Evolutionary conservation across 1,140 invertebrate species (phyloP).

Genomic region (Dryas iulia): DNA sequence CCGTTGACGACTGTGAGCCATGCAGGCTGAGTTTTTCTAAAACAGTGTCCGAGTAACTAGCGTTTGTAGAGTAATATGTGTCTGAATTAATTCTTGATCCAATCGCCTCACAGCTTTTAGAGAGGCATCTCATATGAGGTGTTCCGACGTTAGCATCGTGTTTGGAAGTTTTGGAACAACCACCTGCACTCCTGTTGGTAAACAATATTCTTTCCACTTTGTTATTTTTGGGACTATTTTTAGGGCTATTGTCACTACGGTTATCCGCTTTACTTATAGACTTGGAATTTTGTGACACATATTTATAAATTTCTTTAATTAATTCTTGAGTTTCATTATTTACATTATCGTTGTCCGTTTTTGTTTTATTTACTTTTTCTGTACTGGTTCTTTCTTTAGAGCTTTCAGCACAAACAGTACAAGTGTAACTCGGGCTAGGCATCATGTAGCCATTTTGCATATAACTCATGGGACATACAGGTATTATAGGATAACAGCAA

Average conservation of each 20-base stretch:
- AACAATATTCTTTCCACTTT: conserved; percentile 34
- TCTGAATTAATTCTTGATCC: conserved; percentile 42
- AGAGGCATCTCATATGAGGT: conserved; percentile 54
- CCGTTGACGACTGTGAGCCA: conserved; percentile 44
- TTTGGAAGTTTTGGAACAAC: conserved; percentile 43
- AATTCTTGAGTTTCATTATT: conserved; percentile 58
- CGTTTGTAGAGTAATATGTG: conserved; percentile 42
- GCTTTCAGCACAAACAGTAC: conserved; percentile 41
- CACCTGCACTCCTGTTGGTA: conserved; percentile 52
- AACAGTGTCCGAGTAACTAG: conserved; percentile 61
- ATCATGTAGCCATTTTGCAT: conserved; percentile 52
- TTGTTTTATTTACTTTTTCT: conserved; percentile 29
- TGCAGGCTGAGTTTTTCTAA: conserved; percentile 60
- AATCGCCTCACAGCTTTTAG: conserved; percentile 70
- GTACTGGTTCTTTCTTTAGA: conserved; percentile 39
- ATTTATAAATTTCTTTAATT: conserved; percentile 70
- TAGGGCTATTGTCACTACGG: not conserved
- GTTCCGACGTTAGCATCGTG: conserved; percentile 60
- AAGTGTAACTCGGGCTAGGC: conserved; percentile 56
- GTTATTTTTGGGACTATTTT: conserved; percentile 23
- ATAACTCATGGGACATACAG: conserved; percentile 61
- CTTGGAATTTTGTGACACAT: conserved; percentile 50
- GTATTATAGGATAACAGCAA: conserved; percentile 64
- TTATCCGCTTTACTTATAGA: not conserved
- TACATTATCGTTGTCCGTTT: conserved; percentile 20